phyloP scores from a whole-genome alignment of 2,888 invertebrate genomes.

The Drosophila villosipedis region DNA sequence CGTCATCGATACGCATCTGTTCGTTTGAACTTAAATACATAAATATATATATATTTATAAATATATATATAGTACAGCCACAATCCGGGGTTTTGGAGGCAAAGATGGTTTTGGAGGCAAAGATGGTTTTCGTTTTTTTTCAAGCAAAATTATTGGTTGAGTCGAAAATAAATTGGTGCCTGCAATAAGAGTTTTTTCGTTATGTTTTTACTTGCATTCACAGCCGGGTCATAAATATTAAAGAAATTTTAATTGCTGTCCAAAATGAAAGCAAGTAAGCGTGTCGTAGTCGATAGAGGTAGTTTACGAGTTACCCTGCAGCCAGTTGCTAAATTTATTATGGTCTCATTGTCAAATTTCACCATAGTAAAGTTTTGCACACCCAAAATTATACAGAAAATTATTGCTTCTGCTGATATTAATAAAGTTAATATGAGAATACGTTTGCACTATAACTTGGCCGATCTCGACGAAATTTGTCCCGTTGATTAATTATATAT shows the following conservation, averaged over 20 bases:
- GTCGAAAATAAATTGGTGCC: constrained; percentile 38
- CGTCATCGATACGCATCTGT: constrained; percentile 53
- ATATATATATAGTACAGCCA: constrained; percentile 2
- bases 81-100: constrained; percentile 23
- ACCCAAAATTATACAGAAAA: background rate
- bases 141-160: constrained; percentile 30
- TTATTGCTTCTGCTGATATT: background rate
- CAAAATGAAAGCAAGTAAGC: background rate
- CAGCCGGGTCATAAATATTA: constrained; percentile 39
- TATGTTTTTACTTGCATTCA: constrained; percentile 25
- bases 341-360: background rate
- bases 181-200: constrained; percentile 21
- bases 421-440: too few relatives aligned
- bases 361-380: background rate
- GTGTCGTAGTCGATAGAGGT: background rate
- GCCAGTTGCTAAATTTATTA: background rate
- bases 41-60: background rate
- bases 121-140: constrained; percentile 41
- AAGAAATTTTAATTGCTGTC: constrained; percentile 38
- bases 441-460: background rate
- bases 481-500: background rate
- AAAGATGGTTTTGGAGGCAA: constrained; percentile 34
- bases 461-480: too few relatives aligned
- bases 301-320: background rate
- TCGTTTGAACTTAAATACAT: background rate